These are phyloP conservation scores for Paralinhomoeus sp. DNA, from an alignment of 2,888 invertebrate species.

Conservation along the genomic window DNA sequence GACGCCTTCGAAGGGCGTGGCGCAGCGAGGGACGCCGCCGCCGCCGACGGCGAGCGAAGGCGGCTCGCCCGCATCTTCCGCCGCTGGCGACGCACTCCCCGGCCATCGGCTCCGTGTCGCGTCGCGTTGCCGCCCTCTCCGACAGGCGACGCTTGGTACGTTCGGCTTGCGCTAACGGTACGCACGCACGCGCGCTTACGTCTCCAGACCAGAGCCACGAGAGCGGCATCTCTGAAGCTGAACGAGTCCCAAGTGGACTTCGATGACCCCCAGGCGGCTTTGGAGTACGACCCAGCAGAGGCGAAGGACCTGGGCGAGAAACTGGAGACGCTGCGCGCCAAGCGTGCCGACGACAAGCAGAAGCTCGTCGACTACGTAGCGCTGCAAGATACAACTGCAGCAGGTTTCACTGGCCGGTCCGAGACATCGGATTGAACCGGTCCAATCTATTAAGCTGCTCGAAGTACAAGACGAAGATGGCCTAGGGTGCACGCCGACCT, in stretches of 20 bases:
- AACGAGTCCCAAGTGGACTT: too few species aligned
- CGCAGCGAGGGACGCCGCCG: not conserved
- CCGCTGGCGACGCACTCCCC: not conserved
- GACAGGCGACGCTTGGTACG: too few species aligned
- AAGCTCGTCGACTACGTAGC: conserved; percentile 67
- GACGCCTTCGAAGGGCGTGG: not conserved
- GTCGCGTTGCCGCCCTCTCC: too few species aligned
- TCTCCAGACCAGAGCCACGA: not conserved
- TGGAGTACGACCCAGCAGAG: conserved; percentile 45
- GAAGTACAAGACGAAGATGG: conserved; percentile 78
- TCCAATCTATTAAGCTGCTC: conserved; percentile 35
- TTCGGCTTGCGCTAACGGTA: too few species aligned
- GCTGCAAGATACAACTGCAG: conserved; percentile 65
- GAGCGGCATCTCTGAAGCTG: conserved; percentile 4
- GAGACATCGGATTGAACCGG: not conserved
- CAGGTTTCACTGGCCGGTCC: conserved; percentile 33
- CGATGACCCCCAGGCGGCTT: conserved; percentile 31
- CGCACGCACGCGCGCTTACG: too few species aligned
- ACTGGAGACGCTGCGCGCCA: conserved; percentile 51
- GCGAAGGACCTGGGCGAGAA: conserved; percentile 60
- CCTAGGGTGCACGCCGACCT: conserved; percentile 64
- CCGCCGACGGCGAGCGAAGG: not conserved
- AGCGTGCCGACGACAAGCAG: conserved; percentile 69
- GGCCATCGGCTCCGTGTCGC: too few species aligned
- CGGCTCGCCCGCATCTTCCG: not conserved